phyloP scores from a whole-genome alignment of 2,888 invertebrate genomes.

The Sympetrum striolatum region DNA sequence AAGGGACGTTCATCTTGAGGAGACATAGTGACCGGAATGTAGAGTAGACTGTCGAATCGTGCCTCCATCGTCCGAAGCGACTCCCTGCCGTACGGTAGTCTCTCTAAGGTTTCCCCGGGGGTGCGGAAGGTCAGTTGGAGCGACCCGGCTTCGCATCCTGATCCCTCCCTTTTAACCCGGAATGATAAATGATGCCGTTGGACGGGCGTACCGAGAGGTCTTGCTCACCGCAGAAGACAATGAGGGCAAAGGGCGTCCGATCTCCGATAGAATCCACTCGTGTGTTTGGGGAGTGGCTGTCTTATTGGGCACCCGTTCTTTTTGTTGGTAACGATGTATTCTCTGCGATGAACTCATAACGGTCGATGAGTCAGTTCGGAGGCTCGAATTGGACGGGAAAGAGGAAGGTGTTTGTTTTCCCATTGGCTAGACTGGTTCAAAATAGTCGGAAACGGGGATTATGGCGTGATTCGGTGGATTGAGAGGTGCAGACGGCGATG shows the following conservation, averaged over 20 bases:
- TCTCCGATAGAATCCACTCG: not conserved
- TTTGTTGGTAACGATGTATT: conserved; percentile 9
- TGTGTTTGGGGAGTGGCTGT: not conserved
- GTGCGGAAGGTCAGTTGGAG: not conserved
- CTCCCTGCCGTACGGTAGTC: not conserved
- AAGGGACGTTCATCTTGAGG: too few species aligned
- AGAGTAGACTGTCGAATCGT: too few species aligned
- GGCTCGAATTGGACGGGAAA: not conserved
- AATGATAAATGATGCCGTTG: not conserved
- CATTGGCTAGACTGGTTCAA: too few species aligned
- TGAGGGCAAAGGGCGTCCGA: not conserved
- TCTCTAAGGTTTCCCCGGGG: not conserved
- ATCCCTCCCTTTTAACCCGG: not conserved
- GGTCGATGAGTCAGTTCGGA: conserved; percentile 3
- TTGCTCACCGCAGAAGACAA: not conserved
- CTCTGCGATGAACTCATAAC: conserved; percentile 35
- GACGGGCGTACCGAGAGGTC: not conserved
- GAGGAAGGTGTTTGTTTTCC: not conserved
- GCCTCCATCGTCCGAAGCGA: too few species aligned
- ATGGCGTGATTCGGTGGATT: not conserved
- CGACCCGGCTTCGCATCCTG: not conserved
- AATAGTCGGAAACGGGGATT: not conserved
- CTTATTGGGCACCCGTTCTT: not conserved
- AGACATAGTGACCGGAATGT: too few species aligned
- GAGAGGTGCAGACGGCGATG: too few species aligned